Evolutionary conservation across 2,888 invertebrate species (phyloP).

Genomic region (Athalia rosae): DNA sequence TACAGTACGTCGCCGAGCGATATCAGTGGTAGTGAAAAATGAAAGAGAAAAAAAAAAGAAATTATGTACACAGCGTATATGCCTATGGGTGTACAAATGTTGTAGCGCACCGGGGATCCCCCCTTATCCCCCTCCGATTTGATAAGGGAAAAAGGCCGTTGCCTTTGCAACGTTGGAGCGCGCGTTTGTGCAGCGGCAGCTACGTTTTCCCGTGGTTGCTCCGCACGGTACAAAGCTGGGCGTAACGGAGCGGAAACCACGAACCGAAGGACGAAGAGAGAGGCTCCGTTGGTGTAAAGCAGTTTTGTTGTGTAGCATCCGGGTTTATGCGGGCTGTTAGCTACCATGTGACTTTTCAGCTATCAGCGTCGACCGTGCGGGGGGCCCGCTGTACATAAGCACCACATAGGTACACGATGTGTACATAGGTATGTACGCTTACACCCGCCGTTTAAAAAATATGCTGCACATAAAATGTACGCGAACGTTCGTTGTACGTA

Average conservation of each 20-base stretch:
- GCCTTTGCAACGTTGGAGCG: slow-evolving; percentile 59
- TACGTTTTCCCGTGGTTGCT: too few species aligned
- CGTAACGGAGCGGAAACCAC: slow-evolving; percentile 52
- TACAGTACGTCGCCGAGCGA: too few species aligned
- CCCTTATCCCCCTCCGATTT: slow-evolving; percentile 20
- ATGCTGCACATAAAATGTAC: too few species aligned
- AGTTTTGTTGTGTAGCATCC: too few species aligned
- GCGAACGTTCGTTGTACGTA: too few species aligned
- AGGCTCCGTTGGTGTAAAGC: not conserved
- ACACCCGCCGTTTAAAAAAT: too few species aligned
- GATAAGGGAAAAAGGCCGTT: slow-evolving; percentile 62
- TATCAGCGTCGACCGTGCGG: not conserved
- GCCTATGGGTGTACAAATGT: not conserved
- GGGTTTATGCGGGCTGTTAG: slow-evolving; percentile 20
- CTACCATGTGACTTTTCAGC: slow-evolving; percentile 8
- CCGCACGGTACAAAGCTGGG: slow-evolving; percentile 46
- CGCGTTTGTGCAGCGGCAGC: too few species aligned
- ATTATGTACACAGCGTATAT: not conserved
- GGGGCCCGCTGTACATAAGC: too few species aligned
- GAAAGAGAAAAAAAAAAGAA: not conserved
- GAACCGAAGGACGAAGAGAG: slow-evolving; percentile 28
- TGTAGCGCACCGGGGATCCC: not conserved
- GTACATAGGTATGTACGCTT: too few species aligned
- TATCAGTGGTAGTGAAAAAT: too few species aligned
- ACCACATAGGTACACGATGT: too few species aligned